Percentiles rank a stretch among this genome's conserved stretches.
phyloP scores from a whole-genome alignment of 2,113 vertebrate species.

The Chionomys nivalis region DNA sequence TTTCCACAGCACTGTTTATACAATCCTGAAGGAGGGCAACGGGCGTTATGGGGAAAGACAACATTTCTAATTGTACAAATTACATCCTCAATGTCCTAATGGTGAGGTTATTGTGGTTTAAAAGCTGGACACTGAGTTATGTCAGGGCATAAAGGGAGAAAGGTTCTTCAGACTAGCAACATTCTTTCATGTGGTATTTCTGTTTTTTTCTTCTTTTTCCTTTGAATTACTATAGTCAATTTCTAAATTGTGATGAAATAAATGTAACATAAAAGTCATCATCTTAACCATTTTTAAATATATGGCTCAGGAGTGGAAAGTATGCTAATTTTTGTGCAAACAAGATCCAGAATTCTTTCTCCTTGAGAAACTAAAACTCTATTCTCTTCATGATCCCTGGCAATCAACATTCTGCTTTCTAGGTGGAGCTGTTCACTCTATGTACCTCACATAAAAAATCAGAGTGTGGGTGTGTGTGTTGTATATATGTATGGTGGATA shows the following conservation, averaged over 20 bases:
- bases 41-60: slow-evolving; percentile 76
- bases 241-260: neutral
- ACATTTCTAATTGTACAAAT: slow-evolving; percentile 83
- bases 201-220: neutral
- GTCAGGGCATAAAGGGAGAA: neutral
- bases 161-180: neutral
- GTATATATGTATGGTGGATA: neutral
- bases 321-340: neutral
- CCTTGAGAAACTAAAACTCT: neutral
- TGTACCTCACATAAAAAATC: neutral
- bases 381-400: neutral
- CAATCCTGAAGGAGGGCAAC: slow-evolving; percentile 72
- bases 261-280: neutral
- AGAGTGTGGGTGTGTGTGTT: too few species aligned
- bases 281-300: slow-evolving; percentile 3
- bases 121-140: neutral
- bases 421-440: neutral
- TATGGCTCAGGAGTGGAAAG: neutral
- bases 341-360: neutral
- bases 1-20: slow-evolving; percentile 70
- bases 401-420: neutral
- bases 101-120: slow-evolving; percentile 68
- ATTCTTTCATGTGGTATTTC: neutral
- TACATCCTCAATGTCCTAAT: slow-evolving; percentile 81
- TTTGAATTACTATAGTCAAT: neutral